These are phyloP conservation scores for Edolisoma coerulescens DNA, from an alignment of 2,113 vertebrate species.

Conservation along the genomic window DNA sequence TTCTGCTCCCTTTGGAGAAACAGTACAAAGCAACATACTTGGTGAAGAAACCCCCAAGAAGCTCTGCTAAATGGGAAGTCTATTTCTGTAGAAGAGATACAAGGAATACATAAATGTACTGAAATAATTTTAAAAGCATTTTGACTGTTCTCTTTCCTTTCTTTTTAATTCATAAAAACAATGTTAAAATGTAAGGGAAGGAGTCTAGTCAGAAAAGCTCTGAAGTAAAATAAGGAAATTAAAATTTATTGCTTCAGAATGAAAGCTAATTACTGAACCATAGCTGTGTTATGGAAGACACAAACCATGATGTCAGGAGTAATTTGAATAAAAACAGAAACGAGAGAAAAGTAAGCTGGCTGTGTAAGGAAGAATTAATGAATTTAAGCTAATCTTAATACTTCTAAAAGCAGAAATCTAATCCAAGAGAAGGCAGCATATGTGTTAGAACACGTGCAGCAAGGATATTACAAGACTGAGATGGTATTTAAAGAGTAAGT, in stretches of 20 bases:
- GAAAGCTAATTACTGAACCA: neutral
- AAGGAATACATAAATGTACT: neutral
- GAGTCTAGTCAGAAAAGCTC: neutral
- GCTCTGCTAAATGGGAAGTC: neutral
- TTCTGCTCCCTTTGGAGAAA: neutral
- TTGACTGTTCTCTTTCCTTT: neutral
- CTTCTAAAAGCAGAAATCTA: neutral
- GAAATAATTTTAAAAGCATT: neutral
- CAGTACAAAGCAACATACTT: neutral
- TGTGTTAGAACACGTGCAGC: neutral
- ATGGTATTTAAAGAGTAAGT: neutral
- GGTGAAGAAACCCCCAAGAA: neutral
- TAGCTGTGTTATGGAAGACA: neutral
- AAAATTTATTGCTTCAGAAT: neutral
- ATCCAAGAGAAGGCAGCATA: neutral
- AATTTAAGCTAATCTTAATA: neutral
- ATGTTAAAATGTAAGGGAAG: neutral
- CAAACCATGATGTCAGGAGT: neutral
- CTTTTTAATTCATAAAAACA: neutral
- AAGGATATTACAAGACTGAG: neutral
- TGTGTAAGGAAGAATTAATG: neutral
- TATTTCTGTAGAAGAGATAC: neutral
- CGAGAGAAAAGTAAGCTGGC: neutral
- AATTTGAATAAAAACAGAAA: slow-evolving; percentile 13
- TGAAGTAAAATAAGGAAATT: neutral